Base-by-base conservation (phyloP, 1,140 invertebrate species). In the Drosophila pectinifera region DNA sequence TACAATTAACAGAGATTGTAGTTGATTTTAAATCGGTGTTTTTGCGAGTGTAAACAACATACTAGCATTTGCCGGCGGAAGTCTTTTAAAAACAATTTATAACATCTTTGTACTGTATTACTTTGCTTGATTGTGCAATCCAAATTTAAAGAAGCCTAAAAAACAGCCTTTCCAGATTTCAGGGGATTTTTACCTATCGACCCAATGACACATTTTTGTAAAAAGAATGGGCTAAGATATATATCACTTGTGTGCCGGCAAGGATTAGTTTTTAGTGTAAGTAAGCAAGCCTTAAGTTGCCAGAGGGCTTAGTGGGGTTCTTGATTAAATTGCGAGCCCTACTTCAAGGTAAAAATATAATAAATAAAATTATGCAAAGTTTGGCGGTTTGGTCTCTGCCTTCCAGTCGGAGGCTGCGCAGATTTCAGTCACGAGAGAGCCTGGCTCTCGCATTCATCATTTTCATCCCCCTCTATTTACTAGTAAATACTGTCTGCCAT, bases 401-500 rank as follows among this genome's bases (percentile, higher is more conserved):
- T 38, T 62, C 18, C 42, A 62, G 38, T 43, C 56, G 61, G 61
- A 63, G 61, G 61, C 61, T 63, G 61, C 61, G 61, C 61, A 61
- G n/a, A n/a, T n/a, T n/a, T n/a, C n/a, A n/a, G 26, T 61, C 54
- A n/a, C 24, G 26, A 31, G 59, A 59, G 59, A 63, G 55, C 53
- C 28, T 8, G 38, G 11, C 61, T 63, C 61, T 63, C 55, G 26
- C 61, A 57, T 63, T 59, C 59, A 31, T 63, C 28, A 43, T 18
- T 63, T 63, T 63, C 55, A 63, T 63, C 61, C 61, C 61, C 61
- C 28, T 61, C 16, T 63, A 63, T 63, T 63, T 63, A 61, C 56
- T 63, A 63, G 61, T 39, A 42, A 58, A 39, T 58, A 58, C 61
- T 63, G 55, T 63, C 55, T 63, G 61, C 22, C 34, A 39, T 56